These are phyloP conservation scores for Gambelia wislizenii DNA, from an alignment of 2,797 vertebrate genomes.

Conservation along the genomic window DNA sequence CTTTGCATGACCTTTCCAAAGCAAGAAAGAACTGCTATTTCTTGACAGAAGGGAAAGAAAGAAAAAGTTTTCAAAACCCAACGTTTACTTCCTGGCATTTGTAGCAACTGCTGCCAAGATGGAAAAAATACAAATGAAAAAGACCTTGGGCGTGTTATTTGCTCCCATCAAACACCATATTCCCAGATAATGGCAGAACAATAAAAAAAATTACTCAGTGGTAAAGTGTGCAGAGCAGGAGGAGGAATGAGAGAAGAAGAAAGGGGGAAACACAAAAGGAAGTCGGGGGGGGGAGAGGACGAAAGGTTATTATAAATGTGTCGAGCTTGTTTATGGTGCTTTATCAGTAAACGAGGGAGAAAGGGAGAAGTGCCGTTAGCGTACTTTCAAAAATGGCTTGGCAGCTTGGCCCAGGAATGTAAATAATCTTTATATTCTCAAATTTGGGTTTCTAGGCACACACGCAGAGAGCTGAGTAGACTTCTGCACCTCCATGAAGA, in stretches of 20 bases:
- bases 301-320: slow-evolving; percentile 81
- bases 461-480: slow-evolving; percentile 31
- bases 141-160: slow-evolving; percentile 72
- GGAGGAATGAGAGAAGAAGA: too few relatives aligned
- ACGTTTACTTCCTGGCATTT: slow-evolving; percentile 53
- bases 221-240: not conserved
- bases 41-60: slow-evolving; percentile 21
- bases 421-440: slow-evolving; percentile 81
- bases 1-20: slow-evolving; percentile 73
- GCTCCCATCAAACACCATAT: slow-evolving; percentile 76
- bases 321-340: slow-evolving; percentile 79
- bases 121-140: slow-evolving; percentile 69
- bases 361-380: slow-evolving; percentile 63
- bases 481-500: slow-evolving; percentile 7
- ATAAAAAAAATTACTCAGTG: slow-evolving; percentile 72
- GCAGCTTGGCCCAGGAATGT: slow-evolving; percentile 76
- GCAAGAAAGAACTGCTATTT: slow-evolving; percentile 3
- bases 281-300: slow-evolving; percentile 57
- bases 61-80: slow-evolving; percentile 57
- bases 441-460: slow-evolving; percentile 68
- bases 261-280: slow-evolving; percentile 68
- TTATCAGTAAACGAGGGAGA: slow-evolving; percentile 71
- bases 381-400: slow-evolving; percentile 68
- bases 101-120: slow-evolving; percentile 49
- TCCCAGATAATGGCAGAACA: slow-evolving; percentile 77